These are phyloP conservation scores for Pherbina coryleti DNA, from an alignment of 2,888 invertebrate species.

Conservation along the genomic window DNA sequence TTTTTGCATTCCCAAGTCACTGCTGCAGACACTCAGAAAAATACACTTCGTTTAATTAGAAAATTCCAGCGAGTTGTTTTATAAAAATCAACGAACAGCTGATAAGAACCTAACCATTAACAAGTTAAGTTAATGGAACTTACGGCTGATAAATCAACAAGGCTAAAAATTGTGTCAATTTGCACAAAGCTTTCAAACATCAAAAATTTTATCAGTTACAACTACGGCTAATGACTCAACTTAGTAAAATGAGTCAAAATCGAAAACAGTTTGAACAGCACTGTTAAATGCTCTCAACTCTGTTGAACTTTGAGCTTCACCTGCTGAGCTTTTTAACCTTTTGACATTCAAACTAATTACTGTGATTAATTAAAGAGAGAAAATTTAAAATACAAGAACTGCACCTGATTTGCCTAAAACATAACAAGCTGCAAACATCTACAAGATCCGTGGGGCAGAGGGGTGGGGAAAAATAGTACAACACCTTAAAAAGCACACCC, in stretches of 20 bases:
- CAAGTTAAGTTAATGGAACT: not conserved
- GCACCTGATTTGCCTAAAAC: not conserved
- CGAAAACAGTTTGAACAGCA: not conserved
- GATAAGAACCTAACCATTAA: not conserved
- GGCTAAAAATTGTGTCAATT: not conserved
- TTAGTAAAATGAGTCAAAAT: not conserved
- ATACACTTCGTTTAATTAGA: not conserved
- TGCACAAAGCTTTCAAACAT: not conserved
- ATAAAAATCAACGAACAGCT: not conserved
- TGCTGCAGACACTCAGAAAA: too few species aligned
- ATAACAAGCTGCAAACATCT: not conserved
- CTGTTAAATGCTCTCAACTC: not conserved
- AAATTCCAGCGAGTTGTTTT: conserved; percentile 1
- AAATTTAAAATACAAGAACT: not conserved
- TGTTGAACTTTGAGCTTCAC: not conserved
- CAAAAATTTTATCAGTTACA: conserved; percentile 10
- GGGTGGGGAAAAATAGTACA: not conserved
- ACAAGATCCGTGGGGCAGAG: not conserved
- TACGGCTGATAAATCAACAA: not conserved
- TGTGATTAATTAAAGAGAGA: not conserved
- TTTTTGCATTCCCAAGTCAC: too few species aligned
- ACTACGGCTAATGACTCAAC: not conserved
- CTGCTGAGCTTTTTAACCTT: not conserved
- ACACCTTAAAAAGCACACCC: not conserved
- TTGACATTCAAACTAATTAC: conserved; percentile 8